A percentile compares a stretch with the other conserved stretches of the same genome.
Conservation (phyloP, 2,888 invertebrate genomes). For the Phorcus lineatus region DNA sequence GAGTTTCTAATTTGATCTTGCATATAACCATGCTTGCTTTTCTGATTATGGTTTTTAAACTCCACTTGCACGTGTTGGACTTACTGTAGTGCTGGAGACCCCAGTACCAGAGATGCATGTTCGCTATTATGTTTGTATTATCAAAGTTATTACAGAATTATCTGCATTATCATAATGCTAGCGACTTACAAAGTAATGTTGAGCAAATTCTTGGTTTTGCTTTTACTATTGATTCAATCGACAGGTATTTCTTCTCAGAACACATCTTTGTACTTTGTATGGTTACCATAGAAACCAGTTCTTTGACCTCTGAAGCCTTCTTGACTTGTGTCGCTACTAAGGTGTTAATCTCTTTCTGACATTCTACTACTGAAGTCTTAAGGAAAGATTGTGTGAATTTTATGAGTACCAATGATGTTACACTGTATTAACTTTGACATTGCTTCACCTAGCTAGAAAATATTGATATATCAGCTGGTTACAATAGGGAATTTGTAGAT, state of each 20-base stretch:
- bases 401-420: neutral
- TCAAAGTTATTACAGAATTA: neutral
- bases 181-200: no score
- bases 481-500: conserved; percentile 12
- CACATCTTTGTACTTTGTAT: conserved; percentile 14
- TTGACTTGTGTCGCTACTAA: neutral
- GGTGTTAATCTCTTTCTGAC: neutral
- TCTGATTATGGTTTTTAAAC: conserved; percentile 11
- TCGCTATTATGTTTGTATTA: conserved; percentile 15
- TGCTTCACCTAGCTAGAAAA: conserved; percentile 14
- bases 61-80: neutral
- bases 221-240: no score
- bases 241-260: no score
- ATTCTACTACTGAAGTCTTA: neutral
- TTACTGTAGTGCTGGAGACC: neutral
- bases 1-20: conserved; percentile 29
- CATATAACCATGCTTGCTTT: conserved; percentile 29
- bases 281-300: conserved; percentile 6
- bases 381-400: neutral
- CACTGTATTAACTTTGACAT: conserved; percentile 2
- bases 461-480: conserved; percentile 16
- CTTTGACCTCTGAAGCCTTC: neutral
- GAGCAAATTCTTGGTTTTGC: no score
- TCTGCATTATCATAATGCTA: conserved; percentile 13
- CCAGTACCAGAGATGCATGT: conserved; percentile 15